Conservation (phyloP, 2,888 invertebrate genomes). For the Patella depressa region DNA sequence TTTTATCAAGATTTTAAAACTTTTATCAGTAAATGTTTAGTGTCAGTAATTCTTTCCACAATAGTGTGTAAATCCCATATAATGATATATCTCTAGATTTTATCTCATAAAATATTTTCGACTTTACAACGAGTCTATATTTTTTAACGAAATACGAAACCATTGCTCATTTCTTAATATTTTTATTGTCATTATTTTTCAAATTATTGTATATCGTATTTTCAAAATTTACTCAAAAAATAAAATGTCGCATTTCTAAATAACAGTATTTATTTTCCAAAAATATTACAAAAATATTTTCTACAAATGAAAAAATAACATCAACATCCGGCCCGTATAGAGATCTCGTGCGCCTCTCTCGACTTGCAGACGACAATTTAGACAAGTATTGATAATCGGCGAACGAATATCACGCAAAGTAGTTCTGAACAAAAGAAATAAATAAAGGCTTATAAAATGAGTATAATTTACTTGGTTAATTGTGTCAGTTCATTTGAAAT, state of each 20-base stretch:
- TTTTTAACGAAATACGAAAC: neutral
- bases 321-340: conserved; percentile 2
- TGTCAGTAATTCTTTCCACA: neutral
- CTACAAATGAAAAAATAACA: conserved; percentile 4
- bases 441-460: conserved; percentile 9
- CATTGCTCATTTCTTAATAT: neutral
- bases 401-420: conserved; percentile 9
- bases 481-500: neutral
- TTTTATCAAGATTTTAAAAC: no score
- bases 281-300: conserved; percentile 12
- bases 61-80: conserved; percentile 5
- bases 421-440: conserved; percentile 10
- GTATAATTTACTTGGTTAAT: neutral
- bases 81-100: neutral
- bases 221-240: neutral
- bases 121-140: neutral
- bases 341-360: neutral
- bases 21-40: neutral
- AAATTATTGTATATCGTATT: neutral
- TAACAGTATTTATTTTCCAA: neutral
- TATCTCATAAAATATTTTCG: neutral
- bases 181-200: neutral
- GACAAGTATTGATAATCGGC: conserved; percentile 13
- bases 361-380: conserved; percentile 7
- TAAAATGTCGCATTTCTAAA: neutral